A percentile compares a stretch with the other conserved stretches of the same genome.
These are phyloP conservation scores for Scaptomyza cyrtandrae DNA, from an alignment of 2,888 invertebrate species.

Conservation along the genomic window DNA sequence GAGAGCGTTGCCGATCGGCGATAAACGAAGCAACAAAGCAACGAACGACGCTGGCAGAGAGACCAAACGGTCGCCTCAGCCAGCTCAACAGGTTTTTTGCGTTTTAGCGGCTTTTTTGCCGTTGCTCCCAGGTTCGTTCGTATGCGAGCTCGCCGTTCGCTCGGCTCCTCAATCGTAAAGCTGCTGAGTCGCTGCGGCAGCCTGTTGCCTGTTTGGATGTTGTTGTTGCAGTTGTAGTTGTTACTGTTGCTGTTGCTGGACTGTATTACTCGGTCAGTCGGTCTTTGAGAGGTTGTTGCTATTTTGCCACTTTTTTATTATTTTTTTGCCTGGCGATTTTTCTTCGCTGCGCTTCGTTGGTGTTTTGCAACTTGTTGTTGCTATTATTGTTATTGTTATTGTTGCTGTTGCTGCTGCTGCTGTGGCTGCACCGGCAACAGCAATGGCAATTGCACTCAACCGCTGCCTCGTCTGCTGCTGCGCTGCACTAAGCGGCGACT, in stretches of 20 bases:
- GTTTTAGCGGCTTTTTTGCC: conserved; percentile 76
- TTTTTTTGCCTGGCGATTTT: conserved; percentile 58
- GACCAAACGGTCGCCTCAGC: conserved; percentile 40
- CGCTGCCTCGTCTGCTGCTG: conserved; percentile 47
- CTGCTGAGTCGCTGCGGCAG: conserved; percentile 34
- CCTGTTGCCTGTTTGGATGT: conserved; percentile 51
- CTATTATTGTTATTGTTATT: conserved; percentile 48
- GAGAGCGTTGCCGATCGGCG: conserved; percentile 48
- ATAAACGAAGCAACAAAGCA: conserved; percentile 75
- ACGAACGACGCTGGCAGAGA: conserved; percentile 77
- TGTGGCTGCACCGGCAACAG: conserved; percentile 36
- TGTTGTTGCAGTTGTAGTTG: conserved; percentile 45
- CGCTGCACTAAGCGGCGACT: conserved; percentile 50
- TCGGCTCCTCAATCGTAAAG: conserved; percentile 52
- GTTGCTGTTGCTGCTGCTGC: conserved; percentile 41
- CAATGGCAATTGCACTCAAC: conserved; percentile 75
- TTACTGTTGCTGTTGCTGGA: conserved; percentile 70
- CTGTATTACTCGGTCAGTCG: conserved; percentile 86
- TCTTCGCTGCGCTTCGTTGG: conserved; percentile 62
- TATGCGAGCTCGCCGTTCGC: conserved; percentile 35
- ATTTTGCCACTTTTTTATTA: conserved; percentile 73
- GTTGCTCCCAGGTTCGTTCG: conserved; percentile 62
- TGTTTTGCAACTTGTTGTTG: conserved; percentile 70
- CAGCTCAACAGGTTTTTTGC: conserved; percentile 73
- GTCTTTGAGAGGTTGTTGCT: conserved; percentile 85